Conservation (phyloP, 1,140 invertebrate species). For the Euwallacea similis region DNA sequence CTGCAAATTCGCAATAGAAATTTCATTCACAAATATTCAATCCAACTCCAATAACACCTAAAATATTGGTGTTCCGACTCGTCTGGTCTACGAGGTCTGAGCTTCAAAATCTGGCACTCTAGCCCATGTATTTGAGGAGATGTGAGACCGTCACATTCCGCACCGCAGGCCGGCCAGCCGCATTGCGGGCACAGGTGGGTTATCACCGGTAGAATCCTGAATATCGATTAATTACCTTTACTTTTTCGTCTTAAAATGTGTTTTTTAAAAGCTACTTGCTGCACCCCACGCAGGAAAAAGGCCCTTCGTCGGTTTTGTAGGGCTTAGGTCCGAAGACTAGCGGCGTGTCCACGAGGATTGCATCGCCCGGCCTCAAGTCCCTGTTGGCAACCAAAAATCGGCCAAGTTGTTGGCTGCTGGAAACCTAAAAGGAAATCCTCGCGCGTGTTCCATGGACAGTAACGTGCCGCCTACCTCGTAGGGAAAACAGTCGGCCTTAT, state of each 20-base stretch:
- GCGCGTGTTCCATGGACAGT: neutral
- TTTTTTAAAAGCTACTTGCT: conserved; percentile 53
- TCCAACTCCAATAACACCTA: conserved; percentile 9
- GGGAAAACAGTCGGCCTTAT: conserved; percentile 64
- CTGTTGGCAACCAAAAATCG: conserved; percentile 68
- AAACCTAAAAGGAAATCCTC: conserved; percentile 10
- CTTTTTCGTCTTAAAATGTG: neutral
- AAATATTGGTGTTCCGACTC: conserved; percentile 34
- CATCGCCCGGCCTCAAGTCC: conserved; percentile 71
- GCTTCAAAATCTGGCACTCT: conserved; percentile 61
- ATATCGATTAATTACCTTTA: neutral
- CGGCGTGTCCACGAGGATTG: conserved; percentile 71
- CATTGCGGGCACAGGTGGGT: conserved; percentile 54
- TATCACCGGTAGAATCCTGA: conserved; percentile 14
- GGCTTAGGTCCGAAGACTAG: conserved; percentile 69
- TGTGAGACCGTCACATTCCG: conserved; percentile 61
- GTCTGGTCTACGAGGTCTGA: conserved; percentile 22
- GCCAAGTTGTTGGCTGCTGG: conserved; percentile 55
- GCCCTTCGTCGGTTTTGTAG: conserved; percentile 48
- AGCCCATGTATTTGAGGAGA: conserved; percentile 62
- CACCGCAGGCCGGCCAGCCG: conserved; percentile 69
- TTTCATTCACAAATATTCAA: neutral
- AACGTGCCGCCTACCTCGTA: conserved; percentile 55
- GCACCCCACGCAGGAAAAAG: conserved; percentile 61
- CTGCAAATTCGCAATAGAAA: conserved; percentile 47